These are phyloP conservation scores for Papilio elwesi DNA, from an alignment of 2,888 invertebrate genomes.

Conservation along the genomic window DNA sequence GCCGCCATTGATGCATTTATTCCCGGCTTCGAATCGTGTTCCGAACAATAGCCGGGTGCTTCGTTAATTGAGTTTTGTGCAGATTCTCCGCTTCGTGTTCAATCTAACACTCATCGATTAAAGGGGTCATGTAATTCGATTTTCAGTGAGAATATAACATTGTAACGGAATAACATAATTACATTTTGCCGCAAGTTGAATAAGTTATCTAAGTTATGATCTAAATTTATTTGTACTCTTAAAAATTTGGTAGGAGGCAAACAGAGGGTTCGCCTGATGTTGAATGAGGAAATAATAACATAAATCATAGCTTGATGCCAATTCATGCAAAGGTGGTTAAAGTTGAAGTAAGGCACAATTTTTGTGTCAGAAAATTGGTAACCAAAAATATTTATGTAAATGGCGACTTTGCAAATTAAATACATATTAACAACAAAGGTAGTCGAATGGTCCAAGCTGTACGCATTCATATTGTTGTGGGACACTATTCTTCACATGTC, in stretches of 20 bases:
- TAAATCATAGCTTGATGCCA: too few species aligned
- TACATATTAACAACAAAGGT: neutral
- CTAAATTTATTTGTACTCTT: too few species aligned
- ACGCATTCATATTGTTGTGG: too few species aligned
- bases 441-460: neutral
- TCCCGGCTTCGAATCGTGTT: neutral
- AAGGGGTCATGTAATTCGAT: constrained; percentile 16
- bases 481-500: too few species aligned
- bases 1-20: constrained; percentile 13
- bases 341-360: too few species aligned
- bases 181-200: neutral
- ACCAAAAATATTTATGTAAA: neutral
- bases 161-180: neutral
- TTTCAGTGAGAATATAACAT: neutral
- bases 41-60: neutral
- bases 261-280: neutral
- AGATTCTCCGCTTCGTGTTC: constrained; percentile 6
- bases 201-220: neutral
- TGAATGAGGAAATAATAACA: neutral
- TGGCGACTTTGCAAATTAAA: neutral
- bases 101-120: constrained; percentile 14
- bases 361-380: neutral
- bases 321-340: too few species aligned
- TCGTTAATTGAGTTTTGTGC: constrained; percentile 21
- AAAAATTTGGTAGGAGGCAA: neutral